These are phyloP conservation scores for Actenoides hombroni DNA, from an alignment of 2,113 vertebrate genomes.

Conservation along the genomic window DNA sequence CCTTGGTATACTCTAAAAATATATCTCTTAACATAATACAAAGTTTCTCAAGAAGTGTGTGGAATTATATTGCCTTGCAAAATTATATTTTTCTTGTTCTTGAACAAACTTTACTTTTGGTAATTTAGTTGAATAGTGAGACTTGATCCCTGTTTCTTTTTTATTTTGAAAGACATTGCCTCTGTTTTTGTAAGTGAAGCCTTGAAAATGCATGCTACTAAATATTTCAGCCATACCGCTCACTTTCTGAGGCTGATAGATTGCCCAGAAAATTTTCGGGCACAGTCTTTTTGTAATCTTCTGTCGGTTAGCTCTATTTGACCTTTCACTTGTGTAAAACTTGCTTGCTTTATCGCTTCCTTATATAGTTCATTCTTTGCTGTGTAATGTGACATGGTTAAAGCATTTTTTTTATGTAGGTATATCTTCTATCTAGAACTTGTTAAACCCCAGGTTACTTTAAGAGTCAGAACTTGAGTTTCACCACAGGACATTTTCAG, in stretches of 20 bases:
- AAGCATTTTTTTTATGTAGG: not conserved
- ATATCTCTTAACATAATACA: not conserved
- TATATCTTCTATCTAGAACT: not conserved
- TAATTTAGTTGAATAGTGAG: not conserved
- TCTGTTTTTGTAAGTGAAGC: not conserved
- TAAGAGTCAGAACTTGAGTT: not conserved
- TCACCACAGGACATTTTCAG: not conserved
- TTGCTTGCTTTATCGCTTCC: not conserved
- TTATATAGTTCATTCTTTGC: not conserved
- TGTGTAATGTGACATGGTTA: not conserved
- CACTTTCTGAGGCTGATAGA: not conserved
- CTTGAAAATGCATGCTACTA: not conserved
- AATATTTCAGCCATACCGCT: not conserved
- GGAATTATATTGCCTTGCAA: not conserved
- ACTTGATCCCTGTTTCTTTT: not conserved
- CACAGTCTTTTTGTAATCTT: not conserved
- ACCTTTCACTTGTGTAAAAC: not conserved
- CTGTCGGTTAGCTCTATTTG: not conserved
- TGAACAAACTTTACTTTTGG: not conserved
- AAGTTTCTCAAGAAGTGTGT: not conserved
- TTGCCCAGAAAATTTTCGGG: not conserved
- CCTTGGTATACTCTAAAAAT: not conserved
- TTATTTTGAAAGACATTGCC: not conserved
- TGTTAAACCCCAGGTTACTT: not conserved
- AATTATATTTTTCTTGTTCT: not conserved